A percentile compares a stretch with the other conserved stretches of the same genome.
Conservation (phyloP, 2,113 vertebrate species). For the Agapornis roseicollis region DNA sequence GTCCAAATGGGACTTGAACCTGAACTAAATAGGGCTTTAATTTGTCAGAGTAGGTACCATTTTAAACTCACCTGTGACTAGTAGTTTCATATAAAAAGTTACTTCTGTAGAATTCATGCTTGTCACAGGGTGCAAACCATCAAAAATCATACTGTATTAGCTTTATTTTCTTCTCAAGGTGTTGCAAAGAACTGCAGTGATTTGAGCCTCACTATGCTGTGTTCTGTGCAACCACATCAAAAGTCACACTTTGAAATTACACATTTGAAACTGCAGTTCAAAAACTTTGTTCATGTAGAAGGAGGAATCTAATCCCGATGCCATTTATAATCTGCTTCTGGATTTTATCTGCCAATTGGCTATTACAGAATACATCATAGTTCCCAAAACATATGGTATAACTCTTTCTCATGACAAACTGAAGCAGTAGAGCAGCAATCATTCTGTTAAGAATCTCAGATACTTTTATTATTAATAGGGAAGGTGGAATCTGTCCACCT, state of each 20-base stretch:
- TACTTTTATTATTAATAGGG: background rate
- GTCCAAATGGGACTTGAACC: background rate
- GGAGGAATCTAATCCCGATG: background rate
- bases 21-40: background rate
- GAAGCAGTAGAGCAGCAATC: background rate
- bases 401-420: background rate
- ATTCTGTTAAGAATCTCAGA: background rate
- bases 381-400: background rate
- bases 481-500: background rate
- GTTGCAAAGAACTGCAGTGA: background rate
- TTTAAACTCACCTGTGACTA: background rate
- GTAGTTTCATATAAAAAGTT: background rate
- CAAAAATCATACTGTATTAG: background rate
- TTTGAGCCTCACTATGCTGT: background rate
- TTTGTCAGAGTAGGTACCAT: background rate
- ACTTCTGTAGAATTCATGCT: background rate
- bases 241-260: background rate
- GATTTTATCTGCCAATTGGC: background rate
- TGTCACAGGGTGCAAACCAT: background rate
- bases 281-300: background rate
- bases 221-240: background rate
- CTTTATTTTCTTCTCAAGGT: background rate
- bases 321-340: background rate
- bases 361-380: background rate
- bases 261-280: background rate